phyloP scores from a whole-genome alignment of 2,113 vertebrate species.

The Microcebus lehilahytsara region DNA sequence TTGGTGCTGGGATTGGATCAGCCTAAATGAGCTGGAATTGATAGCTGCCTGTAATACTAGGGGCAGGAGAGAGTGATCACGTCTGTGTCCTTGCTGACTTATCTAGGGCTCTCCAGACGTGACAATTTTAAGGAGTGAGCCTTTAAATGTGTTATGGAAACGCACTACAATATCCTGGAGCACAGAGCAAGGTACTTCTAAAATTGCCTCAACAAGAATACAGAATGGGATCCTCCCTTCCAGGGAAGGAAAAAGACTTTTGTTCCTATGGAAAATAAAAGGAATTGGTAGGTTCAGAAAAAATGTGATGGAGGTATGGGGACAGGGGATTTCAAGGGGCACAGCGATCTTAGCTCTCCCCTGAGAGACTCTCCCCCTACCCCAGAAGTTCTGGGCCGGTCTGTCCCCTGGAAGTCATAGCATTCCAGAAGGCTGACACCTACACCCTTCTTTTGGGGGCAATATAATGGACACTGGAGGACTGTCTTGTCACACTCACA shows the following conservation, averaged over 20 bases:
- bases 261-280: neutral
- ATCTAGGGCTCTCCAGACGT: conserved; percentile 73
- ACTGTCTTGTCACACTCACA: neutral
- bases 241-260: neutral
- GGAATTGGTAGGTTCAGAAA: neutral
- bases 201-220: conserved; percentile 53
- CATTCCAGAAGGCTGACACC: neutral
- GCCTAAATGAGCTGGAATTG: conserved; percentile 77
- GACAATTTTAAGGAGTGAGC: conserved; percentile 72
- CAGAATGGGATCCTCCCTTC: neutral
- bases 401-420: neutral
- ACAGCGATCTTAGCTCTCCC: neutral
- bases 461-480: neutral
- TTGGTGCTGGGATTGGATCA: conserved; percentile 45
- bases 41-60: conserved; percentile 67
- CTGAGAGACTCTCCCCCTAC: neutral
- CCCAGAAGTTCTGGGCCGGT: too few species aligned
- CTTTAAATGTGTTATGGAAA: conserved; percentile 64
- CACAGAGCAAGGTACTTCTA: neutral
- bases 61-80: conserved; percentile 69
- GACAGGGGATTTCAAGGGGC: neutral
- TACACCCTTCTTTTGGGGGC: neutral
- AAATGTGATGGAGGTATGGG: neutral
- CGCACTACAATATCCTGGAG: conserved; percentile 36
- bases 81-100: conserved; percentile 69